Evolutionary conservation across 2,888 invertebrate species (phyloP), one percentile per base, ranked within the genome.

Genomic region (Ametastegia equiseti): DNA sequence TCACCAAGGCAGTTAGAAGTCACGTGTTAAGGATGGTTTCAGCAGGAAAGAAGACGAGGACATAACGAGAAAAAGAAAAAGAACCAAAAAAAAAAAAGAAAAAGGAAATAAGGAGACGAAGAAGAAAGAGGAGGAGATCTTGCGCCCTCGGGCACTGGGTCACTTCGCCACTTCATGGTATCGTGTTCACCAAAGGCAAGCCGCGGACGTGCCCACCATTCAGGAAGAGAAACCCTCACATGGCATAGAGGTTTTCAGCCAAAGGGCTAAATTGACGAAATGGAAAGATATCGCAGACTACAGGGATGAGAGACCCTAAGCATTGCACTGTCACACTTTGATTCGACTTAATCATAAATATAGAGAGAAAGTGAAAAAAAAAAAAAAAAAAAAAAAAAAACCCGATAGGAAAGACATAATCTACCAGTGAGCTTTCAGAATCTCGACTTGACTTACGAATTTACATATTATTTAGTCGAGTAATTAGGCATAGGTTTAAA

Each of bases 101-200:
- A 65, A 65, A 13, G 7, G 3, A 23, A 65, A 60, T 9, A 33
- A 19, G 33, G 36, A 54, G 6, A 19, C 1, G 9, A 75, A n/a
- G 50, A 54, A 33, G 27, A 19, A 71, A 13, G 15, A 27, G 42
- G 30, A 27, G 47, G 15, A 23, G 27, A 36, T 75, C 54, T 11
- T 54, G 27, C 36, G 11, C 54, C 36, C 86, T 84, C 85, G 83
- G 82, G 85, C 86, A 83, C 85, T 85, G 84, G 85, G 84, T 86
- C 84, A 85, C 83, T 81, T 83, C 19, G 84, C 80, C 82, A 83
- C 80, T 82, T 85, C 83, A 85, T 83, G 87, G 87, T 89, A 86
- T 90, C 89, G 83, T 85, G 84, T 89, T 88, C 88, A 89, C 90
- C 89, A 90, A 90, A 90, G 90, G 83, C 82, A 39, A 30, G 82